Percentiles rank a stretch among this genome's conserved stretches.
Conservation (phyloP, 2,888 invertebrate genomes). For the Lissocephala sabroskyi region DNA sequence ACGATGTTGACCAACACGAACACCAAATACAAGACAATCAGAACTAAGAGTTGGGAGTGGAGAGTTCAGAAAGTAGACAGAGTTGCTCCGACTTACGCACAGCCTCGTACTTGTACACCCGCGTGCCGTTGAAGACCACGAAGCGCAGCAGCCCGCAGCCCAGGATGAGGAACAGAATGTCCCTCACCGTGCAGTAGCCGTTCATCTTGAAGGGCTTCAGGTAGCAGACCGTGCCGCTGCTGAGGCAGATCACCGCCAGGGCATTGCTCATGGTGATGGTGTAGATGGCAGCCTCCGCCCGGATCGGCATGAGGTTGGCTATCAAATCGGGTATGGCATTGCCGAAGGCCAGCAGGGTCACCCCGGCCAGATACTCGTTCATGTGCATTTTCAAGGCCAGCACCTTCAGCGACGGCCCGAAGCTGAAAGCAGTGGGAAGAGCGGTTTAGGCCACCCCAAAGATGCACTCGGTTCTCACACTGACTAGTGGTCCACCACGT, state of each 20-base stretch:
- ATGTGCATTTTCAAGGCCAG: constrained; percentile 24
- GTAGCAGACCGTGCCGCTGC: constrained; percentile 29
- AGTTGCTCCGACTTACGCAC: constrained; percentile 1
- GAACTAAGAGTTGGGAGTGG: constrained; percentile 15
- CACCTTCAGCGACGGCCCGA: constrained; percentile 35
- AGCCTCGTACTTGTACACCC: too few species aligned
- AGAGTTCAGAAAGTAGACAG: too few species aligned
- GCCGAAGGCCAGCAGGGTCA: constrained; percentile 28
- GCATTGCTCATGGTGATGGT: constrained; percentile 22
- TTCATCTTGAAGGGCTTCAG: constrained; percentile 35
- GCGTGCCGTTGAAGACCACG: too few species aligned
- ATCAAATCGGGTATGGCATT: constrained; percentile 30
- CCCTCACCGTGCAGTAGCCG: constrained; percentile 20
- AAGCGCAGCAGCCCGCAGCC: too few species aligned
- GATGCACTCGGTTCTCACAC: background rate
- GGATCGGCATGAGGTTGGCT: constrained; percentile 34
- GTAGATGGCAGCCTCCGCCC: constrained; percentile 25
- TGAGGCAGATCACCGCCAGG: constrained; percentile 22
- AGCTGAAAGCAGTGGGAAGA: too few species aligned
- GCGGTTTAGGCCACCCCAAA: too few species aligned
- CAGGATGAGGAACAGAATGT: constrained; percentile 35
- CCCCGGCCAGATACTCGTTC: constrained; percentile 40
- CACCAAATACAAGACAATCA: constrained; percentile 9
- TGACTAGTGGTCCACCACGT: constrained; percentile 3
- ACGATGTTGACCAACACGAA: constrained; percentile 28